Base-by-base conservation (phyloP, 1,140 invertebrate species). In the Leguminivora glycinivorella region DNA sequence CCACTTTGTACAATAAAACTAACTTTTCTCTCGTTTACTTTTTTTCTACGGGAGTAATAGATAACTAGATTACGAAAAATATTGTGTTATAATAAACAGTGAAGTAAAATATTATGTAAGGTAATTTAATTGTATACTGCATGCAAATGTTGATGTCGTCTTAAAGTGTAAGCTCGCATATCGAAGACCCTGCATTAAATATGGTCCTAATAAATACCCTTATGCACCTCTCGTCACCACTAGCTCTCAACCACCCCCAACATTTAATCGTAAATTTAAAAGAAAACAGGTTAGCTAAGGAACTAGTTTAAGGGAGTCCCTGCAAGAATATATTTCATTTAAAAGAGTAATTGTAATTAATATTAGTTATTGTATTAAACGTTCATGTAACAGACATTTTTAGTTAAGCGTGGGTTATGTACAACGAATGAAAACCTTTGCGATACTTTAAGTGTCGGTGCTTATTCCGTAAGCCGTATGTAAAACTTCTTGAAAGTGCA, bases 241-340 rank as follows among this genome's bases (percentile, higher is more conserved):
- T 84, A 79, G 82, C 83, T 85, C 76, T 68, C 38, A 71, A 68
- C 70, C 66, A 40, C 69, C 67, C 71, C 69, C 69, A 56, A 72
- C 72, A 73, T 24, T 75, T 79, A 78, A 72, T 68, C 71, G 66
- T 76, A 75, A 73, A 76, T 73, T 75, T 75, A 79, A 85, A 89
- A 88, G 83, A 90, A 89, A 87, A 88, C 88, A 89, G 83, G 84
- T 85, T 80, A 88, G 84, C 83, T 87, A 83, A 87, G 85, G 80
- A 74, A 79, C 60, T 68, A 68, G 74, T 67, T 70, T 83, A 87
- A 83, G 78, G 74, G 73, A 70, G 79, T 83, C 69, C 85, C 85
- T 89, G 81, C 88, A 84, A 80, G 78, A 88, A 86, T 87, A 70
- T 80, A 88, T 89, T 90, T 90, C 88, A 89, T 87, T 89, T 86